phyloP scores from a whole-genome alignment of 1,140 invertebrate genomes.

The Cephus cinctus region DNA sequence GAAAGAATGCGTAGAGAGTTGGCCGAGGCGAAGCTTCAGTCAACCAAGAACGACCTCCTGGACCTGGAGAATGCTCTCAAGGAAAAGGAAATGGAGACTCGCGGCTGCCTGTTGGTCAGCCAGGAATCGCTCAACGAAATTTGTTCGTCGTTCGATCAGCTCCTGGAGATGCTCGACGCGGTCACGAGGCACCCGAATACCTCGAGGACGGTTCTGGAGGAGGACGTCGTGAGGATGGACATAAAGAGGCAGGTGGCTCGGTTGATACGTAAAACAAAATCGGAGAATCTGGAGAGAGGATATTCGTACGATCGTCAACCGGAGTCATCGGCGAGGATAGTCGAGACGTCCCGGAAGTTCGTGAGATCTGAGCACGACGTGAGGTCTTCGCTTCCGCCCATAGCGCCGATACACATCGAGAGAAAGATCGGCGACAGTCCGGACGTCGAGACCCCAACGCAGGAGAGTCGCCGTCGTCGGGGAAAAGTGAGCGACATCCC shows the following conservation, averaged over 20 bases:
- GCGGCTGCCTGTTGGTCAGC: constrained; percentile 39
- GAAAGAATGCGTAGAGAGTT: constrained; percentile 36
- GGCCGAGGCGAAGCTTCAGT: constrained; percentile 37
- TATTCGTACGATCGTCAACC: neutral
- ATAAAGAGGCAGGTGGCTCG: constrained; percentile 29
- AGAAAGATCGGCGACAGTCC: constrained; percentile 37
- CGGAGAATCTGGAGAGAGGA: constrained; percentile 37
- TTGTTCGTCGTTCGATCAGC: constrained; percentile 34
- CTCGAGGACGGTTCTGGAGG: neutral
- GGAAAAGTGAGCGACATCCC: neutral
- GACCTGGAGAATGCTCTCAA: constrained; percentile 37
- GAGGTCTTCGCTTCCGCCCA: constrained; percentile 17
- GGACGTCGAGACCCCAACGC: constrained; percentile 14
- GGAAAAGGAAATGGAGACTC: constrained; percentile 36
- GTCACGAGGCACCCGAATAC: constrained; percentile 16
- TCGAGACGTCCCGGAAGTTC: constrained; percentile 27
- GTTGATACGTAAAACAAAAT: constrained; percentile 45
- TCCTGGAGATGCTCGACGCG: constrained; percentile 38
- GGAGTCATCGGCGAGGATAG: constrained; percentile 9
- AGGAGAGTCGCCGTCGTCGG: neutral
- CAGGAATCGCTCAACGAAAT: constrained; percentile 46
- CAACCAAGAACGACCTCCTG: constrained; percentile 27
- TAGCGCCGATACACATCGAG: constrained; percentile 23
- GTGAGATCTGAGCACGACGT: constrained; percentile 44
- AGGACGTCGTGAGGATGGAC: constrained; percentile 13